These are phyloP conservation scores for Galerucella pusilla DNA, from an alignment of 2,888 invertebrate genomes.

Conservation along the genomic window DNA sequence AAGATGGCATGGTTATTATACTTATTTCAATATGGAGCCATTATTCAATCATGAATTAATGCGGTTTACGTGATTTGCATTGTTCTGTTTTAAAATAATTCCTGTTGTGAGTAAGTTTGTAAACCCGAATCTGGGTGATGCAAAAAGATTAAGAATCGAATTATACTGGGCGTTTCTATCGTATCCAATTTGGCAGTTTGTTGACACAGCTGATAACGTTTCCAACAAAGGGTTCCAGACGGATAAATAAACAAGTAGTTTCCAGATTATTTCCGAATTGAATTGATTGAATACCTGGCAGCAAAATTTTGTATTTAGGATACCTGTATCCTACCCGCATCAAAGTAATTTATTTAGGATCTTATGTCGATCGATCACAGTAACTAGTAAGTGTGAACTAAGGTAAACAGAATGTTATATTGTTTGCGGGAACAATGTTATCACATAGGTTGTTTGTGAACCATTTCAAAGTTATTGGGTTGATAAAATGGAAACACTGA, in stretches of 20 bases:
- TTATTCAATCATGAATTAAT: too few relatives aligned
- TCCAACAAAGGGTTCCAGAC: conserved; percentile 2
- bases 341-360: conserved; percentile 30
- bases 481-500: too few relatives aligned
- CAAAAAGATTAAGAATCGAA: too few relatives aligned
- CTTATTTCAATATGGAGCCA: too few relatives aligned
- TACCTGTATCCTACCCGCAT: neutral
- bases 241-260: conserved; percentile 3
- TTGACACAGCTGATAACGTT: conserved; percentile 26
- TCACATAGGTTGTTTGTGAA: neutral
- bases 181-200: conserved; percentile 26
- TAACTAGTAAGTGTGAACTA: neutral
- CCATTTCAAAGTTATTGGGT: neutral
- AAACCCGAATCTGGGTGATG: too few relatives aligned
- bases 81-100: too few relatives aligned
- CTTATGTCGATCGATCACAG: neutral
- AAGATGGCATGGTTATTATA: too few relatives aligned
- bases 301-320: conserved; percentile 21
- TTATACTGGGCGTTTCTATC: neutral
- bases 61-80: too few relatives aligned
- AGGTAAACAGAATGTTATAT: neutral
- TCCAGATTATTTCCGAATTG: conserved; percentile 31
- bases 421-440: neutral
- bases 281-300: conserved; percentile 32
- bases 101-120: too few relatives aligned